Conservation (phyloP, 2,113 vertebrate genomes). For the Excalfactoria chinensis region DNA sequence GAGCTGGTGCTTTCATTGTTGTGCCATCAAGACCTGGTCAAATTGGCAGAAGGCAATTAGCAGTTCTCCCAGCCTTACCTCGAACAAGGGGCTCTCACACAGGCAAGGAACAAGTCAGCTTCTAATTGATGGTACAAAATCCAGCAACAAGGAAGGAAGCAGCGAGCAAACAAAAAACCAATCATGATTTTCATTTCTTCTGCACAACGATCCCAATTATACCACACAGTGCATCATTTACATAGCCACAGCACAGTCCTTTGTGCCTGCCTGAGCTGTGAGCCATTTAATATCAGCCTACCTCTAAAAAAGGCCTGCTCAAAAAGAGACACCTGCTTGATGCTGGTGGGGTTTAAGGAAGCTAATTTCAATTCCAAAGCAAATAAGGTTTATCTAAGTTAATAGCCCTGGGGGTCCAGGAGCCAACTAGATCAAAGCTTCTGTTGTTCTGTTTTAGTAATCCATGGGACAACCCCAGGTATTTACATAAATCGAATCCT, state of each 20-base stretch:
- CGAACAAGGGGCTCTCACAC: not conserved
- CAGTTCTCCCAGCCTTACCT: not conserved
- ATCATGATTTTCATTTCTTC: constrained; percentile 23
- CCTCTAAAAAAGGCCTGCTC: constrained; percentile 3
- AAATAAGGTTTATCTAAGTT: constrained; percentile 39
- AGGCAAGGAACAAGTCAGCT: not conserved
- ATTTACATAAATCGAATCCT: constrained; percentile 37
- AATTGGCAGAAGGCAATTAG: not conserved
- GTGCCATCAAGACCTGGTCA: not conserved
- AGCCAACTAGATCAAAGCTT: constrained; percentile 1
- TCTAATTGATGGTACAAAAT: constrained; percentile 11
- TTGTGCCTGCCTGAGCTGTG: not conserved
- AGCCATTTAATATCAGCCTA: constrained; percentile 36
- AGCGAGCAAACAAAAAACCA: not conserved
- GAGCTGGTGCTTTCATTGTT: not conserved
- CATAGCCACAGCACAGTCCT: not conserved
- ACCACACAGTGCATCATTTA: not conserved
- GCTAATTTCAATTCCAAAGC: constrained; percentile 54
- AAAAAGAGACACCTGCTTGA: constrained; percentile 33
- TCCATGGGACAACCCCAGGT: not conserved
- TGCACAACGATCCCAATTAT: not conserved
- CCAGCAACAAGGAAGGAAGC: not conserved
- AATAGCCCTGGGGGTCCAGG: constrained; percentile 20
- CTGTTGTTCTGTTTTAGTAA: constrained; percentile 20
- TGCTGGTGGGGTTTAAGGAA: constrained; percentile 47